Percentiles rank a stretch among this genome's conserved stretches.
Evolutionary conservation across 2,113 vertebrate genomes (phyloP).

Genomic region (Antechinus stuartii): DNA sequence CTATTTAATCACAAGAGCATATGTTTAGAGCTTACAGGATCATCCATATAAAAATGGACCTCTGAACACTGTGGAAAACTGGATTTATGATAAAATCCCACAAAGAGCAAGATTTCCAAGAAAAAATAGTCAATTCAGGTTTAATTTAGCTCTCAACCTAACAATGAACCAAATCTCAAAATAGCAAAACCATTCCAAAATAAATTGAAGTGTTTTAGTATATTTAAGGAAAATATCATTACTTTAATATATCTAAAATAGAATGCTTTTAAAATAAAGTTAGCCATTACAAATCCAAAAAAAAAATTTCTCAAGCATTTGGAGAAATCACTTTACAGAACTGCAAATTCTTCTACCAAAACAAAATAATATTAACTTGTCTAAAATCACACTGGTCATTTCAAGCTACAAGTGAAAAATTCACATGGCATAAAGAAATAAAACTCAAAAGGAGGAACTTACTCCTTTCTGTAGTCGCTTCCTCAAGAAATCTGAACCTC

Average conservation of each 20-base stretch:
- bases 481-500: conserved; percentile 97
- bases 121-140: not conserved
- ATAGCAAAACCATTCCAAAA: not conserved
- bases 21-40: conserved; percentile 3
- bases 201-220: conserved; percentile 29
- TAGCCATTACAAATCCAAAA: conserved; percentile 31
- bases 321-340: conserved; percentile 34
- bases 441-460: conserved; percentile 81
- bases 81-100: not conserved
- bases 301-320: conserved; percentile 22
- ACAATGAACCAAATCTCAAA: not conserved
- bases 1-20: conserved; percentile 3
- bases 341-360: not conserved
- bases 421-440: not conserved
- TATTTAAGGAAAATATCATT: not conserved
- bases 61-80: not conserved
- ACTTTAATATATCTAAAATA: not conserved
- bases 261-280: not conserved
- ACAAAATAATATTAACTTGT: not conserved
- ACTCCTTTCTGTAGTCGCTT: conserved; percentile 98
- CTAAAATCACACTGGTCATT: not conserved
- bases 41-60: not conserved
- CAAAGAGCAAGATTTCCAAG: not conserved
- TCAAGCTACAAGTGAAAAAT: conserved; percentile 26
- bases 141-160: not conserved